Base-by-base conservation (phyloP, 2,888 invertebrate genomes). In the Platycheirus rosarum region DNA sequence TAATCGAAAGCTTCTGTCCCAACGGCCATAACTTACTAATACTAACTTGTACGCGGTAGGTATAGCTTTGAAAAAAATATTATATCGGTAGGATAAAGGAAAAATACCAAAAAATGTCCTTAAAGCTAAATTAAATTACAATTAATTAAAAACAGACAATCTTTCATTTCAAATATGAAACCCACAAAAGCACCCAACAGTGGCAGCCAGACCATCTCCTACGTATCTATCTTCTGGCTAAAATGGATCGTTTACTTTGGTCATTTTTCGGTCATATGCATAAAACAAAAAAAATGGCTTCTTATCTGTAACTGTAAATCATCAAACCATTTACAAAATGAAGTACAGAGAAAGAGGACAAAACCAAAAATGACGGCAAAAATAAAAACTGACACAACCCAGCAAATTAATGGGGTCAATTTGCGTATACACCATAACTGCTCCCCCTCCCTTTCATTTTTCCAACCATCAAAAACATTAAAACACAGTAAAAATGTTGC, bases 361-460 rank as follows among this genome's bases (percentile, higher is more conserved):
- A 16, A 20, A 48, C n/a, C n/a, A 46, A n/a, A 29, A 62, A n/a
- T n/a, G n/a, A 16, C 2, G 18, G n/a, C n/a, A n/a, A 60, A 51
- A 53, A 68, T 40, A 65, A 62, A 44, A 42, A 32, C 69, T 70
- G 63, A 48, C 63, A 63, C 53, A 69, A 49, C 42, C 42, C 53
- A 84, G 69, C 85, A 85, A 86, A 87, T 87, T 86, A 87, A 87
- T 87, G 86, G 86, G 87, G 86, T 87, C 88, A 89, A 88, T 88
- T 89, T 88, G 87, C 86, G 85, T 88, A 85, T 48, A 63, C 71
- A 48, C 60, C 62, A 48, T 14, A 0, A 16, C 29, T 26, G 9
- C 23, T 14, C 14, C 23, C 20, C 6, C n/a, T 37, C 20, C 6
- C 29, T 5, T 11, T n/a, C 16, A n/a, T n/a, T n/a, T n/a, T n/a